A percentile compares a stretch with the other conserved stretches of the same genome.
phyloP scores from a whole-genome alignment of 2,888 invertebrate genomes.

The Temnothorax unifasciatus region DNA sequence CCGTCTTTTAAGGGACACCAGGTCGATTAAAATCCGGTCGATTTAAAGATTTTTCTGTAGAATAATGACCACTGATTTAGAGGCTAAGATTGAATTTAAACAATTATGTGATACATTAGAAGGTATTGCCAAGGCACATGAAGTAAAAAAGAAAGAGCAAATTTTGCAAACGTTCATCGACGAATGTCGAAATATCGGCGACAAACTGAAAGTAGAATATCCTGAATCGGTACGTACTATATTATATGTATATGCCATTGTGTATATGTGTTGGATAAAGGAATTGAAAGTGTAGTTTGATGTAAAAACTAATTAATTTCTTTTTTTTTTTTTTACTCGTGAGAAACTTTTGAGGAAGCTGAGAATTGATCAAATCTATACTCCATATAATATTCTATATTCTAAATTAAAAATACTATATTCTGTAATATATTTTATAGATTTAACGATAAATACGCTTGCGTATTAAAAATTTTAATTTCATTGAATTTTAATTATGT shows the following conservation, averaged over 20 bases:
- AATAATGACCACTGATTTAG: conserved; percentile 19
- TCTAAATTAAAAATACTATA: no score
- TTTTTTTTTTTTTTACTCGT: no score
- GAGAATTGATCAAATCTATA: not conserved
- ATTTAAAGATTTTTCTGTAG: conserved; percentile 6
- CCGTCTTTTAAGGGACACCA: not conserved
- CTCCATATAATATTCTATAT: no score
- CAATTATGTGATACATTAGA: conserved; percentile 89
- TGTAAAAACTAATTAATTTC: no score
- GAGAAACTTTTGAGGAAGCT: no score
- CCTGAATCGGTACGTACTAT: conserved; percentile 79
- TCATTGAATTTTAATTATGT: no score
- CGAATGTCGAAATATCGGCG: conserved; percentile 86
- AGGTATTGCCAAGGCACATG: conserved; percentile 87
- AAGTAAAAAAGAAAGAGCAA: conserved; percentile 86
- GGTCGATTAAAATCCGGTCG: not conserved
- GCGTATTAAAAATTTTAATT: no score
- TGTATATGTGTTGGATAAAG: not conserved
- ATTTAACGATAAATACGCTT: no score
- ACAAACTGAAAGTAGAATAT: conserved; percentile 81
- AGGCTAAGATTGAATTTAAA: conserved; percentile 86
- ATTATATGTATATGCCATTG: not conserved
- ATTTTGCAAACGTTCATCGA: conserved; percentile 87
- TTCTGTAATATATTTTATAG: no score
- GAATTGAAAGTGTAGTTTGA: not conserved